These are phyloP conservation scores for Ectemnius continuus DNA, from an alignment of 2,888 invertebrate species.

Conservation along the genomic window DNA sequence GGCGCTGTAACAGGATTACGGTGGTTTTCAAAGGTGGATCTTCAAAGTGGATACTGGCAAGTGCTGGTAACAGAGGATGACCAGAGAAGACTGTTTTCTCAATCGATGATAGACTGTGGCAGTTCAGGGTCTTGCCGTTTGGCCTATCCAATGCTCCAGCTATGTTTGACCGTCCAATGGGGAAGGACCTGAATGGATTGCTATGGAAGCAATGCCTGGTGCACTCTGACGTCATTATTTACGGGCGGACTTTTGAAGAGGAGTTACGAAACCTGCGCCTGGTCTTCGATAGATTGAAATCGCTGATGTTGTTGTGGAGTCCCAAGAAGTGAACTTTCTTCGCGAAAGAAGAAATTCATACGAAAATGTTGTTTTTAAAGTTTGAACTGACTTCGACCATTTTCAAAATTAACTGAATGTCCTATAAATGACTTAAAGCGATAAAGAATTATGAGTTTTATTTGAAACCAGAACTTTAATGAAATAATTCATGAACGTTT, in stretches of 20 bases:
- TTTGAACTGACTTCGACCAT: no score
- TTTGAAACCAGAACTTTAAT: no score
- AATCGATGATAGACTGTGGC: constrained; percentile 38
- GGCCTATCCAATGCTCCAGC: constrained; percentile 36
- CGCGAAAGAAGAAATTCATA: no score
- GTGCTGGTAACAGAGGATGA: not conserved
- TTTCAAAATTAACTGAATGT: no score
- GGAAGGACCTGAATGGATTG: not conserved
- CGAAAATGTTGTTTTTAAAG: no score
- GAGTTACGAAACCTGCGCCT: no score
- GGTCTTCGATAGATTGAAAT: no score
- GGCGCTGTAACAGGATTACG: not conserved
- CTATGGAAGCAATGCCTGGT: constrained; percentile 8
- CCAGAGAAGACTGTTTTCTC: constrained; percentile 38
- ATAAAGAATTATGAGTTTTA: no score
- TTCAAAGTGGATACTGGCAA: constrained; percentile 7
- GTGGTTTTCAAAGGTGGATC: not conserved
- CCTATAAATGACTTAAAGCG: no score
- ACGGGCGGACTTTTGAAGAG: not conserved
- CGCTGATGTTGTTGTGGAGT: no score
- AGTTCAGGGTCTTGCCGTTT: constrained; percentile 53
- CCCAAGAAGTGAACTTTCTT: no score
- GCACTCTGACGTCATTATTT: not conserved
- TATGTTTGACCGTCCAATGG: not conserved
- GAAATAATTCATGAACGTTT: no score